phyloP scores from a whole-genome alignment of 2,888 invertebrate genomes.

The Euphydryas editha region DNA sequence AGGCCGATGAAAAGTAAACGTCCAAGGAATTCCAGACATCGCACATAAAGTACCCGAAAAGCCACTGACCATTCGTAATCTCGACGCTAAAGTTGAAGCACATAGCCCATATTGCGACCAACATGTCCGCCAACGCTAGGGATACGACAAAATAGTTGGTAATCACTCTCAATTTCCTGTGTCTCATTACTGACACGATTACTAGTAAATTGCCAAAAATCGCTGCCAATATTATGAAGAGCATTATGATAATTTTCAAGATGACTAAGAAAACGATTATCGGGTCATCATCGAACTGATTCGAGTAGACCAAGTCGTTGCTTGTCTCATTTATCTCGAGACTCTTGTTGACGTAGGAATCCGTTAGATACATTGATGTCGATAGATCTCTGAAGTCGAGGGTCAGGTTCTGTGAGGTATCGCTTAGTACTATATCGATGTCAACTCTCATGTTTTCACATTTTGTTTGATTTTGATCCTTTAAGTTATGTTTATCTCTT shows the following conservation, averaged over 20 bases:
- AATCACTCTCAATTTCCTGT: slow-evolving; percentile 88
- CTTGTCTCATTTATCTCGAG: slow-evolving; percentile 66
- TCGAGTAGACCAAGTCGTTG: slow-evolving; percentile 66
- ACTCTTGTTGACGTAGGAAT: slow-evolving; percentile 64
- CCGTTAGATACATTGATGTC: slow-evolving; percentile 78
- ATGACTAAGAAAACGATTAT: slow-evolving; percentile 85
- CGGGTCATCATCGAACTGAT: slow-evolving; percentile 69
- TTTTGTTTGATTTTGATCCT: slow-evolving; percentile 49
- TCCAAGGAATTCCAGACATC: slow-evolving; percentile 98
- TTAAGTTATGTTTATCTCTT: slow-evolving; percentile 62
- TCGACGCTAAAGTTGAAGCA: slow-evolving; percentile 96
- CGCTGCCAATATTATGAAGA: slow-evolving; percentile 93
- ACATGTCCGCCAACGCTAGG: slow-evolving; percentile 95
- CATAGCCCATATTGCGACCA: slow-evolving; percentile 97
- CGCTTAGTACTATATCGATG: slow-evolving; percentile 59
- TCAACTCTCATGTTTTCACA: slow-evolving; percentile 73
- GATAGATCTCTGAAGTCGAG: slow-evolving; percentile 68
- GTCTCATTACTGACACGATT: slow-evolving; percentile 90
- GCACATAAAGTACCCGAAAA: slow-evolving; percentile 96
- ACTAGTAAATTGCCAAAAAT: slow-evolving; percentile 95
- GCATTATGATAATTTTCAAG: slow-evolving; percentile 92
- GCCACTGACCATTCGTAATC: slow-evolving; percentile 92
- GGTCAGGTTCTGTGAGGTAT: slow-evolving; percentile 61
- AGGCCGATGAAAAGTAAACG: slow-evolving; percentile 96
- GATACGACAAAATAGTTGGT: slow-evolving; percentile 99